A percentile compares a stretch with the other conserved stretches of the same genome.
phyloP scores from a whole-genome alignment of 1,140 invertebrate species.

The Gryon sp. region DNA sequence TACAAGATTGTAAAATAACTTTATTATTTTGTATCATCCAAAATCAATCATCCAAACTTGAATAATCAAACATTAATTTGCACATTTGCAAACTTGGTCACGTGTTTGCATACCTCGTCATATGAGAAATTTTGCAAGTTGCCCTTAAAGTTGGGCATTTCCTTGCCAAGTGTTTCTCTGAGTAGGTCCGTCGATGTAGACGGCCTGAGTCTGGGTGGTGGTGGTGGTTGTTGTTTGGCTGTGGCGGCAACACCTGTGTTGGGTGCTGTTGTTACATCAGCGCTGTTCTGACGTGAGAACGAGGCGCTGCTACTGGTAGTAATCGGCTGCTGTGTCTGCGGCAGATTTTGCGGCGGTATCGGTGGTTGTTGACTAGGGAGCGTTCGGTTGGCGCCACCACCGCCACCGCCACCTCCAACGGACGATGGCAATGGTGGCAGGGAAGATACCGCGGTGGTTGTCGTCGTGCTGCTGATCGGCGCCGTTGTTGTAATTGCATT shows the following conservation, averaged over 20 bases:
- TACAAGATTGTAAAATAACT: too few species aligned
- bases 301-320: slow-evolving; percentile 30
- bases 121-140: slow-evolving; percentile 76
- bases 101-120: slow-evolving; percentile 71
- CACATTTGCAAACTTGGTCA: background rate
- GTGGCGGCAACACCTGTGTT: background rate
- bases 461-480: slow-evolving; percentile 64
- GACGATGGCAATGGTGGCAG: slow-evolving; percentile 63
- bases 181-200: slow-evolving; percentile 72
- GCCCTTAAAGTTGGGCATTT: slow-evolving; percentile 78
- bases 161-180: slow-evolving; percentile 76
- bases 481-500: slow-evolving; percentile 65
- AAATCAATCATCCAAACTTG: too few species aligned
- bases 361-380: slow-evolving; percentile 70
- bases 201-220: slow-evolving; percentile 69
- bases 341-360: slow-evolving; percentile 64
- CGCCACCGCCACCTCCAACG: too few species aligned
- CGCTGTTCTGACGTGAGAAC: slow-evolving; percentile 59
- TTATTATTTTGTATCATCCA: too few species aligned
- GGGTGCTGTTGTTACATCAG: slow-evolving; percentile 20
- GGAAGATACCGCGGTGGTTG: slow-evolving; percentile 64
- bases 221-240: slow-evolving; percentile 71
- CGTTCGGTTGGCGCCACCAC: slow-evolving; percentile 67
- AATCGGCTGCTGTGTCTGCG: slow-evolving; percentile 37
- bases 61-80: too few species aligned